A percentile compares a stretch with the other conserved stretches of the same genome.
These are phyloP conservation scores for Schlechtendalia chinensis DNA, from an alignment of 1,140 invertebrate genomes.

Conservation along the genomic window DNA sequence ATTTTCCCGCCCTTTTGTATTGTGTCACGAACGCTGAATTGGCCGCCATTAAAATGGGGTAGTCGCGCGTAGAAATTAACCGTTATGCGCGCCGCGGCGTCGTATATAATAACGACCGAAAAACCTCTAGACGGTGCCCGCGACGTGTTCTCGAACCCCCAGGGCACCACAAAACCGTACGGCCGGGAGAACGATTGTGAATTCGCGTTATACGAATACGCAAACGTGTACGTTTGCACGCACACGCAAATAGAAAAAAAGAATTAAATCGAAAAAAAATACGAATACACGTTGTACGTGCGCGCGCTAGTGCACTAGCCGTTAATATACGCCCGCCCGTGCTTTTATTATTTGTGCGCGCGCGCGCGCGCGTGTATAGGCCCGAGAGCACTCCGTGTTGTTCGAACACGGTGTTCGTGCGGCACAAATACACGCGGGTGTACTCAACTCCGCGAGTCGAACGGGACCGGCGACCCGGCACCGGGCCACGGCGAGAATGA, in stretches of 20 bases:
- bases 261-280: no score
- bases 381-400: background rate
- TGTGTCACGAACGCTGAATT: conserved; percentile 48
- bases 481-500: no score
- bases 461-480: no score
- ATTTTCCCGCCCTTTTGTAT: conserved; percentile 48
- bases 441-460: background rate
- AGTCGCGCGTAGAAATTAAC: conserved; percentile 45
- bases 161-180: background rate
- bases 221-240: no score
- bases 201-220: background rate
- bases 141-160: background rate
- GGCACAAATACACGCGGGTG: background rate
- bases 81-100: conserved; percentile 21
- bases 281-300: no score
- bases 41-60: conserved; percentile 47
- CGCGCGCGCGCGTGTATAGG: background rate
- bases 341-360: background rate
- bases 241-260: no score
- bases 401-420: background rate
- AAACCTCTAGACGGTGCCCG: conserved; percentile 14
- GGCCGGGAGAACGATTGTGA: background rate
- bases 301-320: no score
- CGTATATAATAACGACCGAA: conserved; percentile 19
- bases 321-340: no score